Conservation (phyloP, 2,113 vertebrate genomes). For the Oncorhynchus tshawytscha region DNA sequence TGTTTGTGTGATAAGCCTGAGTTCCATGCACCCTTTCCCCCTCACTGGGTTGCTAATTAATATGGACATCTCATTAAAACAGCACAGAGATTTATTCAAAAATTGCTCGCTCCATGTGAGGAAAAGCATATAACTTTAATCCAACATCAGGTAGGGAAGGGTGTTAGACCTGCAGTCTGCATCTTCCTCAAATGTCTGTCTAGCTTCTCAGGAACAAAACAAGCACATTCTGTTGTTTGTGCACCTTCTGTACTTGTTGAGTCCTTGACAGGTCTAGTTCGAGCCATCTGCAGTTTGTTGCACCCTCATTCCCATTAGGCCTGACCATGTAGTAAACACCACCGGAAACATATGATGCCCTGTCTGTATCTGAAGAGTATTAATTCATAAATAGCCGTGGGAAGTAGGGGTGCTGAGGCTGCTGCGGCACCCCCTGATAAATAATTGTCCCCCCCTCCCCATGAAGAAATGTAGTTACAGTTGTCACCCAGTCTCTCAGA, state of each 20-base stretch:
- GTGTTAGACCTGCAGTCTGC: too few relatives aligned
- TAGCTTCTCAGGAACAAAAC: too few relatives aligned
- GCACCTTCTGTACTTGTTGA: too few relatives aligned
- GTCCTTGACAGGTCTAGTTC: too few relatives aligned
- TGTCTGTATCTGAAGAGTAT: neutral
- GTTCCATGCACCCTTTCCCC: neutral
- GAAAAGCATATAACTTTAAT: too few relatives aligned
- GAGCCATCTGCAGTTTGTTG: neutral
- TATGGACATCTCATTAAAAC: neutral
- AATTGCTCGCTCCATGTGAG: too few relatives aligned
- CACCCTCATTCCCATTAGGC: neutral
- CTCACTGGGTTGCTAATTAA: neutral
- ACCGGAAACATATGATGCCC: neutral
- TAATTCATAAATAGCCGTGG: neutral
- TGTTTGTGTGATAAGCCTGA: neutral
- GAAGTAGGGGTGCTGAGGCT: too few relatives aligned
- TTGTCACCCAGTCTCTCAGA: neutral
- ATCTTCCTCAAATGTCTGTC: too few relatives aligned
- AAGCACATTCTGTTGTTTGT: too few relatives aligned
- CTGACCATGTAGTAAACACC: neutral
- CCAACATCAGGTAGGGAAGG: too few relatives aligned
- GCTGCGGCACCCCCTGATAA: too few relatives aligned
- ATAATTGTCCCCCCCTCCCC: too few relatives aligned
- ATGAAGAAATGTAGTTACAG: neutral
- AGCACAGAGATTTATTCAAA: neutral